These are phyloP conservation scores for Heliconius charithonia DNA, from an alignment of 2,888 invertebrate species.

Conservation along the genomic window DNA sequence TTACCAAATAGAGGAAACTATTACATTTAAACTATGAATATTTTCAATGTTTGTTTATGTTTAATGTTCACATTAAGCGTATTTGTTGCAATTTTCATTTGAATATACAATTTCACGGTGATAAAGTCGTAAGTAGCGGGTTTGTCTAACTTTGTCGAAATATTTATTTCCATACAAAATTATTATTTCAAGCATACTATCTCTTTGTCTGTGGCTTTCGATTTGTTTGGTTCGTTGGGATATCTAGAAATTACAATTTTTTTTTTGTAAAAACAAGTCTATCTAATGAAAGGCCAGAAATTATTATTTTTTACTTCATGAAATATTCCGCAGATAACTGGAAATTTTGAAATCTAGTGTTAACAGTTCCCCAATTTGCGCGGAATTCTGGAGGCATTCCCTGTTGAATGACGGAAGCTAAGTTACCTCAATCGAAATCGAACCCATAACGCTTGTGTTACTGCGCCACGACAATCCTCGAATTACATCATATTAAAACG, in stretches of 20 bases:
- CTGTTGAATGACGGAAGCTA: not conserved
- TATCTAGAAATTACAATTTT: too few species aligned
- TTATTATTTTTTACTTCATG: not conserved
- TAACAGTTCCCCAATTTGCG: not conserved
- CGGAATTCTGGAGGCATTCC: not conserved
- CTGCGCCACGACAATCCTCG: too few species aligned
- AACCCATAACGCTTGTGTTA: too few species aligned
- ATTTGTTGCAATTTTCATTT: constrained; percentile 8
- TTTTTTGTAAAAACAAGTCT: too few species aligned
- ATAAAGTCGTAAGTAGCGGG: not conserved
- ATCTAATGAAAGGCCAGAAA: too few species aligned
- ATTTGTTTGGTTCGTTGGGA: too few species aligned
- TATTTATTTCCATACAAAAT: not conserved
- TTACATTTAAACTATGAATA: constrained; percentile 15
- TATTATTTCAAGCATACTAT: not conserved
- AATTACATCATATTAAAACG: too few species aligned
- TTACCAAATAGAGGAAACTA: constrained; percentile 22
- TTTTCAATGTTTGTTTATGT: constrained; percentile 20
- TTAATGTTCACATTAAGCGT: not conserved
- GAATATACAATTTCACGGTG: not conserved
- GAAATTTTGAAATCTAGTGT: too few species aligned
- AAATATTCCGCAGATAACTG: not conserved
- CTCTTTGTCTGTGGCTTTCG: not conserved
- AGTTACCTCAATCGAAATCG: too few species aligned
- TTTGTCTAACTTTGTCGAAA: not conserved